Evolutionary conservation across 2,888 invertebrate genomes (phyloP), one percentile per base, ranked within the genome.

Genomic region (Mechanitis messenoides): DNA sequence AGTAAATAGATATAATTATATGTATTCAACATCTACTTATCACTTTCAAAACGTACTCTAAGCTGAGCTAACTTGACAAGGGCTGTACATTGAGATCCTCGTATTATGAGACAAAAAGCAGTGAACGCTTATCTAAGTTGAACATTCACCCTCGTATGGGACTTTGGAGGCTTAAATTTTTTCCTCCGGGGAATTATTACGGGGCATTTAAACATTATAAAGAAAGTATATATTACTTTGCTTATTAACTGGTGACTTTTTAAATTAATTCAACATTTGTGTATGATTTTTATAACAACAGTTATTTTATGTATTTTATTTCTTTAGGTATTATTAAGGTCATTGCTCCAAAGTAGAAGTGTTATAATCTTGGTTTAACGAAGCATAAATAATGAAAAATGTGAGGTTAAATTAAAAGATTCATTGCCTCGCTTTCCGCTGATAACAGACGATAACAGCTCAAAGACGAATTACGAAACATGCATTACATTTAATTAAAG

Each of bases 61-160:
- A 50, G 50, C 50, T 50, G 11, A 50, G 50, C 50, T 50, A 50
- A 50, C 50, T 50, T 50, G 50, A 50, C 50, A 50, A 50, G 50
- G 50, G 50, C 50, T 50, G 55, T 45, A 63, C 63, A 63, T 66
- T 63, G 61, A 63, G 66, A 66, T 63, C 61, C 63, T 61, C 58
- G 61, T 62, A 67, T 68, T 70, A 69, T 59, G 68, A 75, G 80
- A 85, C 85, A 85, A 85, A 87, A 85, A 84, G 81, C 84, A 50
- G 50, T 50, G 50, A 50, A 74, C 75, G 78, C 85, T 87, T 87
- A 87, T 87, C 87, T 79, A 71, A 64, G 66, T 68, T 68, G 77
- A 80, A 81, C 87, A 87, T 85, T 85, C 85, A 75, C 74, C 76
- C 76, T 70, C 65, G 58, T 47, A 50, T 50, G 65, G 63, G 59